Conservation (phyloP, 2,888 invertebrate species). For the Patella caerulea region DNA sequence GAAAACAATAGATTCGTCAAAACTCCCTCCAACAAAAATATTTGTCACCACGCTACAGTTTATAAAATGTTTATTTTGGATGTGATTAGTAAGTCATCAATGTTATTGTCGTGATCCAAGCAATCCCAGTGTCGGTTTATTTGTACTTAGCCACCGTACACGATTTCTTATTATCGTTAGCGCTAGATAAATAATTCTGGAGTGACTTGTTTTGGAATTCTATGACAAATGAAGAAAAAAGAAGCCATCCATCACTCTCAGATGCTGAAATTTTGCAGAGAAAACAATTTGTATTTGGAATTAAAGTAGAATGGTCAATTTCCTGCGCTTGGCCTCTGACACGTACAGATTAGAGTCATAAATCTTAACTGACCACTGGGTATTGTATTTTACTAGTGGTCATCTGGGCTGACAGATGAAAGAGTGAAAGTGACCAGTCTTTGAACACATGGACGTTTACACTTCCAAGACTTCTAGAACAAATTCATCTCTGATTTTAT, state of each 20-base stretch:
- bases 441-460: background rate
- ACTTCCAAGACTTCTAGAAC: no score
- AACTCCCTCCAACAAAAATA: no score
- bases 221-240: conserved; percentile 9
- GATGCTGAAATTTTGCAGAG: conserved; percentile 5
- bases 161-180: conserved; percentile 1
- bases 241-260: conserved; percentile 3
- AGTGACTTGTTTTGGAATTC: conserved; percentile 4
- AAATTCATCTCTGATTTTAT: no score
- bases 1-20: no score
- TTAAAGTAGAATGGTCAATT: conserved; percentile 12
- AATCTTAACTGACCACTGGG: conserved; percentile 11
- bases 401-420: conserved; percentile 9
- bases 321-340: conserved; percentile 8
- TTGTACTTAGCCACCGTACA: background rate
- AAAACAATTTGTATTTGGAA: conserved; percentile 13
- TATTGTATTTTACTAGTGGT: conserved; percentile 13
- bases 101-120: background rate
- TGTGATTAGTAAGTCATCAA: background rate
- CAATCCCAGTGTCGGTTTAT: background rate
- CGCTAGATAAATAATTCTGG: conserved; percentile 1
- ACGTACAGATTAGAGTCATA: conserved; percentile 10
- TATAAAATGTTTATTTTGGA: no score
- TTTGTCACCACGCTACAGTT: no score
- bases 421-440: background rate